A percentile compares a stretch with the other conserved stretches of the same genome.
Conservation (phyloP, 2,113 vertebrate species). For the Gymnorhina tibicen region DNA sequence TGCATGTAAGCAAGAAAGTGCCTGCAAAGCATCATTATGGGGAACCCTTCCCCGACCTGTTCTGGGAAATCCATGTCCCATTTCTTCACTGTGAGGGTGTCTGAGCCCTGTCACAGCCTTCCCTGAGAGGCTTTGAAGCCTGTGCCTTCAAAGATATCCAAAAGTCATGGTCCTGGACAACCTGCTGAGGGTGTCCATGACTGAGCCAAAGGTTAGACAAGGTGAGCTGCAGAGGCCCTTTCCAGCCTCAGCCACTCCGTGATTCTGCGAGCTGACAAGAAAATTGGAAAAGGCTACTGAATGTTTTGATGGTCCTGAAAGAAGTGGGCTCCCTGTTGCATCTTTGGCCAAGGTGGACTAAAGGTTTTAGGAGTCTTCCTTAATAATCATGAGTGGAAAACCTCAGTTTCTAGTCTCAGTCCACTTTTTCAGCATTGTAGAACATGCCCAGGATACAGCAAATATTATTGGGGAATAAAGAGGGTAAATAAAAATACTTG, state of each 20-base stretch:
- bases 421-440: not conserved
- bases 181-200: not conserved
- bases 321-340: not conserved
- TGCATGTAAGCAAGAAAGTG: not conserved
- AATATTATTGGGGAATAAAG: not conserved
- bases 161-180: not conserved
- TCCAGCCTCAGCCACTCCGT: not conserved
- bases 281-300: not conserved
- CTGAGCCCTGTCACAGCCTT: not conserved
- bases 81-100: not conserved
- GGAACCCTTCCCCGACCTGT: accelerated
- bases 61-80: accelerated
- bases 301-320: not conserved
- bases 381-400: not conserved
- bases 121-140: not conserved
- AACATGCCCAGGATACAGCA: not conserved
- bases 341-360: not conserved
- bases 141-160: not conserved
- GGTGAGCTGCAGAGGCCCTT: not conserved
- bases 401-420: not conserved
- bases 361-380: not conserved
- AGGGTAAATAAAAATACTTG: not conserved
- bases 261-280: not conserved
- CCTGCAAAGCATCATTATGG: not conserved
- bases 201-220: not conserved